A percentile compares a stretch with the other conserved stretches of the same genome.
phyloP scores from a whole-genome alignment of 2,113 vertebrate species.

The Paracyprichromis sp. region DNA sequence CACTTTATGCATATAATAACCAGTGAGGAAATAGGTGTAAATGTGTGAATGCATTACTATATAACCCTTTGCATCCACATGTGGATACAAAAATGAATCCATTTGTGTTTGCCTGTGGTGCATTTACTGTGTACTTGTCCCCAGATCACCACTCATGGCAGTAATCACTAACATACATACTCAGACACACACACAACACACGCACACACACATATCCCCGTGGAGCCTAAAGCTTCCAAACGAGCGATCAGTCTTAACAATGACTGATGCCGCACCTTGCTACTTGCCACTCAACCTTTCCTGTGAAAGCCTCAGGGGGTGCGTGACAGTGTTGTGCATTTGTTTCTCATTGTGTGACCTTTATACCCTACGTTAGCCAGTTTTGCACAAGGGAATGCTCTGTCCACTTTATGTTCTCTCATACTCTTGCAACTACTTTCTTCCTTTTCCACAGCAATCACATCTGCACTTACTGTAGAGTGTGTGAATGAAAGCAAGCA shows the following conservation, averaged over 20 bases:
- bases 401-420: neutral
- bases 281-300: constrained; percentile 41
- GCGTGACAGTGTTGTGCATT: neutral
- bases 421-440: neutral
- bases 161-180: neutral
- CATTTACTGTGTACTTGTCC: neutral
- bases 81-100: neutral
- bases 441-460: neutral
- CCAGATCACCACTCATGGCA: neutral
- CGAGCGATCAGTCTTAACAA: neutral
- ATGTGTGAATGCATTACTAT: neutral
- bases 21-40: neutral
- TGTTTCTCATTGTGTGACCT: neutral
- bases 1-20: neutral
- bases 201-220: neutral
- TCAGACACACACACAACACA: neutral
- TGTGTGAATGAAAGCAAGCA: neutral
- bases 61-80: neutral
- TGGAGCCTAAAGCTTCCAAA: neutral
- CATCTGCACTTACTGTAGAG: neutral
- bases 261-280: constrained; percentile 27
- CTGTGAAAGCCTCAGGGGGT: constrained; percentile 8
- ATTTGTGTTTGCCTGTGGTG: neutral
- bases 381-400: neutral
- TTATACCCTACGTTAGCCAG: neutral